These are phyloP conservation scores for Merops nubicus DNA, from an alignment of 2,113 vertebrate genomes.

Conservation along the genomic window DNA sequence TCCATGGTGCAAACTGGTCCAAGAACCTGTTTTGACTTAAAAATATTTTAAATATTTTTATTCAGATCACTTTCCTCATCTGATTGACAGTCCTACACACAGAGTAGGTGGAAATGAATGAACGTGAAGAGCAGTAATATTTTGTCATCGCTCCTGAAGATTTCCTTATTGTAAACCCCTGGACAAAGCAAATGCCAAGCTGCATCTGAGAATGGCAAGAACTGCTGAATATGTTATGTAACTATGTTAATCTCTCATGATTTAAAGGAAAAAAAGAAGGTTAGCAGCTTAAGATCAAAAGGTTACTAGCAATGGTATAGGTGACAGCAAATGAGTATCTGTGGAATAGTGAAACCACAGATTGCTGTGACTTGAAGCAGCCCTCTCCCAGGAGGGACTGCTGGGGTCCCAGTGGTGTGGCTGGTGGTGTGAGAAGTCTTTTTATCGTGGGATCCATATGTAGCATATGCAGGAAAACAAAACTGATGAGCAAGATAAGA, in stretches of 20 bases:
- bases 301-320: background rate
- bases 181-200: background rate
- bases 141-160: background rate
- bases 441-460: background rate
- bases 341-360: background rate
- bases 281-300: background rate
- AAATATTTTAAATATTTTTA: background rate
- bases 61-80: background rate
- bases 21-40: background rate
- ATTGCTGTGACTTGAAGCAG: background rate
- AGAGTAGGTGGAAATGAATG: background rate
- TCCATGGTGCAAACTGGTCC: background rate
- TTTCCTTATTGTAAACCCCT: background rate
- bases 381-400: no score
- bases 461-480: no score
- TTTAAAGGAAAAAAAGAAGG: background rate
- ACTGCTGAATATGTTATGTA: no score
- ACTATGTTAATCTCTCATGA: background rate
- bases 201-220: background rate
- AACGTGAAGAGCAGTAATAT: background rate
- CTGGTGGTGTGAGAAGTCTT: background rate
- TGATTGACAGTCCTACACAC: background rate
- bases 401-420: background rate
- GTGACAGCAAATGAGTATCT: no score
- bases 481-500: background rate